phyloP scores from a whole-genome alignment of 1,140 invertebrate species.

The Tetramorium alpestre region DNA sequence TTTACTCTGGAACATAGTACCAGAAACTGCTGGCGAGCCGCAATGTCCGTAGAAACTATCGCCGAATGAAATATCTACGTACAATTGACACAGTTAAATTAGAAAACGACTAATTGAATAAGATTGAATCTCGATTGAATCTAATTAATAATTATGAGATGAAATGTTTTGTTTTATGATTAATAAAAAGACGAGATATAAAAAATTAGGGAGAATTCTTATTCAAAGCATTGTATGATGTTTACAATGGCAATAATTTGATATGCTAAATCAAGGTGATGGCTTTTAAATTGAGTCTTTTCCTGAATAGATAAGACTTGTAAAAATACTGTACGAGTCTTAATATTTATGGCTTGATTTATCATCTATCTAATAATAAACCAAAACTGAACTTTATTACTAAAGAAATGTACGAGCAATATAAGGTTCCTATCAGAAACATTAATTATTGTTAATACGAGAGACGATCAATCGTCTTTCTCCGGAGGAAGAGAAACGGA shows the following conservation, averaged over 20 bases:
- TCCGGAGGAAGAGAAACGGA: background rate
- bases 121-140: background rate
- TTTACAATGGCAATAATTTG: background rate
- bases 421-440: background rate
- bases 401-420: background rate
- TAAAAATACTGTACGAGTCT: background rate
- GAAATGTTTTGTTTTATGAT: background rate
- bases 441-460: background rate
- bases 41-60: slow-evolving; percentile 1
- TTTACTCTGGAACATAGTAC: background rate
- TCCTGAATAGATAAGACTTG: background rate
- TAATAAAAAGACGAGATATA: background rate
- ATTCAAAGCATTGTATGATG: background rate
- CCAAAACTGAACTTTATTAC: background rate
- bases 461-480: background rate
- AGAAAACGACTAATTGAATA: background rate
- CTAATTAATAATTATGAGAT: background rate
- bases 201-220: background rate
- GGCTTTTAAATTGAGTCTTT: background rate
- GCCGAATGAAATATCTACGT: background rate
- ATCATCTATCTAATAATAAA: background rate
- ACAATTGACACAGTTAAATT: background rate
- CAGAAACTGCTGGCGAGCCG: background rate
- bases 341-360: no score
- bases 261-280: background rate